Base-by-base conservation (phyloP, 2,888 invertebrate genomes). In the Microchrysa polita region DNA sequence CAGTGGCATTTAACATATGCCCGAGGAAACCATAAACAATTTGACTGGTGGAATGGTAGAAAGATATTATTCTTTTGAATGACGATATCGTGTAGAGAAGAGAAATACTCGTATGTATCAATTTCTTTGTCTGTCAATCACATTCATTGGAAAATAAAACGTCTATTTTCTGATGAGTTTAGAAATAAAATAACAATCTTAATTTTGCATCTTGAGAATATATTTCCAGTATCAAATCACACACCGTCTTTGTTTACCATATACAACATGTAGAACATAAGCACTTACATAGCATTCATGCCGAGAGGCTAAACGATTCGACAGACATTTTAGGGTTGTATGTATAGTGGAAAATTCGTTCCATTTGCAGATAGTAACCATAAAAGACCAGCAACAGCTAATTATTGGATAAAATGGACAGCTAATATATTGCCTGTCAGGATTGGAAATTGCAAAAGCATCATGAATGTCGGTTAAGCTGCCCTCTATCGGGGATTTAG, bases 381-480 rank as follows among this genome's bases (percentile, higher is more conserved):
- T n/a, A n/a, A n/a, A n/a, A 4, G 48, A 48, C 48, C 12, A 48
- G n/a, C 48, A 48, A 12, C 48, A 48, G 48, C 48, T 48, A 48
- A 48, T 48, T 48, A 48, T 48, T 12, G 48, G 14, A 48, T 48
- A 12, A 10, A 48, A 48, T 48, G 10, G 48, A 48, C 48, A 48
- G 48, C 48, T 48, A 48, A 48, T 48, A 48, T 48, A 48, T 48
- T 48, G 48, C 48, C 48, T 48, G 48, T 48, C 48, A 48, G 16
- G 48, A 48, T n/a, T 48, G 5, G 14, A 48, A 48, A 48, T 48
- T 48, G 48, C 48, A 48, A 48, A 48, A 10, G 48, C 48, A 48
- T 48, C 48, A 48, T 48, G 48, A n/a, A 7, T 4, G 4, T 12
- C 5, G 16, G 48, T 12, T 48, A 4, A 48, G 2, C 48, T 12